Evolutionary conservation across 2,113 vertebrate species (phyloP).

Genomic region (Malurus cyaneus): DNA sequence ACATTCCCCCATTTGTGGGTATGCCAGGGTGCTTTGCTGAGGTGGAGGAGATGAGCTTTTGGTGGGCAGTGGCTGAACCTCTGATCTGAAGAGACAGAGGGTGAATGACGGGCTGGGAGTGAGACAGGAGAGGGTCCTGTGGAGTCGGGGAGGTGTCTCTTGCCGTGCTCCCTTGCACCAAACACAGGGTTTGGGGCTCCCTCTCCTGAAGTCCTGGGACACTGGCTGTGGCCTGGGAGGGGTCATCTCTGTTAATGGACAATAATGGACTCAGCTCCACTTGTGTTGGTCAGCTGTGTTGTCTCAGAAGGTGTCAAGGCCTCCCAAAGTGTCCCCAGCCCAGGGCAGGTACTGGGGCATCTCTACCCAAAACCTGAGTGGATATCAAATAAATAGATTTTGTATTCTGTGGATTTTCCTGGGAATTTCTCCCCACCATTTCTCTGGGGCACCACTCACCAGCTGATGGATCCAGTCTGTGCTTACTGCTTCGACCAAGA

Average conservation of each 20-base stretch:
- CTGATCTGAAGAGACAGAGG: no score
- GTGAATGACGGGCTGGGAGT: no score
- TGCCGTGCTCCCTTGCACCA: background rate
- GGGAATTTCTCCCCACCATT: background rate
- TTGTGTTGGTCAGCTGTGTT: background rate
- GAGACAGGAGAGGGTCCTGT: background rate
- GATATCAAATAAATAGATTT: background rate
- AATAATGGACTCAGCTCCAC: fast-evolving
- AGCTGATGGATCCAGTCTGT: fast-evolving
- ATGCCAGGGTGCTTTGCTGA: background rate
- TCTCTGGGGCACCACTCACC: fast-evolving
- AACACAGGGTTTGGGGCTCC: background rate
- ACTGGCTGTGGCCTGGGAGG: background rate
- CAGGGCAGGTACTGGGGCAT: background rate
- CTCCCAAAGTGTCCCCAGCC: no score
- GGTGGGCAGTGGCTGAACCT: background rate
- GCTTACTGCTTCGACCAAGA: background rate
- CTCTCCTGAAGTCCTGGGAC: background rate
- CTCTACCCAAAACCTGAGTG: background rate
- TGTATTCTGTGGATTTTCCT: background rate
- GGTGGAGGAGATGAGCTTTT: background rate
- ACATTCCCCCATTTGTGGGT: fast-evolving
- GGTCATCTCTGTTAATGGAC: background rate
- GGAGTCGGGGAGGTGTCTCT: fast-evolving
- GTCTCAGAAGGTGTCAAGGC: background rate